Evolutionary conservation across 2,797 vertebrate genomes (phyloP).

Genomic region (Tokudaia tokunoshimensis): DNA sequence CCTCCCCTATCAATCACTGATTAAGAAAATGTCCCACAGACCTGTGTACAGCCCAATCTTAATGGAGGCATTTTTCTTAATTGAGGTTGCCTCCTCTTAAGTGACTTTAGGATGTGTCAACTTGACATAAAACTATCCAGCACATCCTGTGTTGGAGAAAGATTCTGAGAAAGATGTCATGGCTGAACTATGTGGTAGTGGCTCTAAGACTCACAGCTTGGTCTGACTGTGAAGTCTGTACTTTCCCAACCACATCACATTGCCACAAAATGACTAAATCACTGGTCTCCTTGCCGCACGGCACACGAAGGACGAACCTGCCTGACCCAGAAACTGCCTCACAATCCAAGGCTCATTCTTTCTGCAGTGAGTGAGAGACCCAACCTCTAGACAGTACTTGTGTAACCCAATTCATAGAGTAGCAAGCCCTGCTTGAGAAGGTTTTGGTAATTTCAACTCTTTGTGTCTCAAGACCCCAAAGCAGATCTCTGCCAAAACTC

Average conservation of each 20-base stretch:
- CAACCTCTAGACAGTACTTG: neutral
- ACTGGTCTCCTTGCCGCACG: slow-evolving; percentile 27
- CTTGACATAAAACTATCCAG: neutral
- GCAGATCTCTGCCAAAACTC: slow-evolving; percentile 57
- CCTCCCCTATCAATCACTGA: neutral
- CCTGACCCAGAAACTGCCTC: slow-evolving; percentile 40
- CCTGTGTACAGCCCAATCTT: neutral
- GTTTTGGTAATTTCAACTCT: slow-evolving; percentile 42
- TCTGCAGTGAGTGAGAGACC: neutral
- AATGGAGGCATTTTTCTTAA: neutral
- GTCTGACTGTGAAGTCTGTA: slow-evolving; percentile 54
- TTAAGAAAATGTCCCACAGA: neutral
- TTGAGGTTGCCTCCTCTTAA: neutral
- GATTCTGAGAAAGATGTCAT: neutral
- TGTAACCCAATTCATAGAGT: slow-evolving; percentile 5
- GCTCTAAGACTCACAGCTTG: slow-evolving; percentile 23
- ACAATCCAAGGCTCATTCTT: slow-evolving; percentile 5
- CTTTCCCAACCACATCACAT: slow-evolving; percentile 58
- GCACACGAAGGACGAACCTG: slow-evolving; percentile 15
- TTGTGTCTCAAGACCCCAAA: slow-evolving; percentile 46
- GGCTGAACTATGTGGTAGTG: slow-evolving; percentile 14
- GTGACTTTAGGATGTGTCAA: neutral
- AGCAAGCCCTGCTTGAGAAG: neutral
- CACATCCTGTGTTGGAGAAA: neutral
- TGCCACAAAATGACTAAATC: slow-evolving; percentile 64